Evolutionary conservation across 2,797 vertebrate species (phyloP).

Genomic region (Spatula versicolor): DNA sequence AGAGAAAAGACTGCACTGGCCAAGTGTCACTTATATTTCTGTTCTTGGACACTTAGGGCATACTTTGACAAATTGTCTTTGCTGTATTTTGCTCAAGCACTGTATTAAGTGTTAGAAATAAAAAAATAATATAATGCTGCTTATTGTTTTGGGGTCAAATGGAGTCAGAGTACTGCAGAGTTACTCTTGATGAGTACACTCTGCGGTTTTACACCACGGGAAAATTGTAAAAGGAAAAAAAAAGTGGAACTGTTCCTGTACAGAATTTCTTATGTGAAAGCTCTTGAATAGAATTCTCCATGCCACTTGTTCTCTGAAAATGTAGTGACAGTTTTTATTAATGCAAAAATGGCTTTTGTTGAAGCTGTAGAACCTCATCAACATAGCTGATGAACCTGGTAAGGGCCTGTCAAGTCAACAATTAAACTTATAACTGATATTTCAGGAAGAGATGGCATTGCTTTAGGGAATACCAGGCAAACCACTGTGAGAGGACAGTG

Average conservation of each 20-base stretch:
- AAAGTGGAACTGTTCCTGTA: background rate
- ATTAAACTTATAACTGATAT: background rate
- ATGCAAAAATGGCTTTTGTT: background rate
- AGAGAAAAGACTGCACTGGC: constrained; percentile 17
- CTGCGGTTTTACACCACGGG: background rate
- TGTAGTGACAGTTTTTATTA: background rate
- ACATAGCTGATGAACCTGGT: background rate
- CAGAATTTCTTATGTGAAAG: background rate
- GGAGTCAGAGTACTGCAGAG: background rate
- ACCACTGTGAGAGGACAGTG: accelerated
- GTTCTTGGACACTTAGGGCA: background rate
- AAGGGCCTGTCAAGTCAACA: background rate
- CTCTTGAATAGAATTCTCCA: background rate
- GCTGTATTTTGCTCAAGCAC: background rate
- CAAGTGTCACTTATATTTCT: constrained; percentile 33
- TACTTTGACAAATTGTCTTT: background rate
- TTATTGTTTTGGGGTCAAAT: background rate
- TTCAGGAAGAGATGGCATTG: background rate
- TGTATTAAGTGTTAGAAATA: background rate
- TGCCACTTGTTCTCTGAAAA: background rate
- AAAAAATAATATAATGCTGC: background rate
- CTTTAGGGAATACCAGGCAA: background rate
- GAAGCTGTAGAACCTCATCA: background rate
- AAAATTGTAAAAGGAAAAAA: background rate
- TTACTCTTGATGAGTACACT: background rate